Conservation (phyloP, 2,888 invertebrate genomes). For the Drosophila buzzatii region DNA sequence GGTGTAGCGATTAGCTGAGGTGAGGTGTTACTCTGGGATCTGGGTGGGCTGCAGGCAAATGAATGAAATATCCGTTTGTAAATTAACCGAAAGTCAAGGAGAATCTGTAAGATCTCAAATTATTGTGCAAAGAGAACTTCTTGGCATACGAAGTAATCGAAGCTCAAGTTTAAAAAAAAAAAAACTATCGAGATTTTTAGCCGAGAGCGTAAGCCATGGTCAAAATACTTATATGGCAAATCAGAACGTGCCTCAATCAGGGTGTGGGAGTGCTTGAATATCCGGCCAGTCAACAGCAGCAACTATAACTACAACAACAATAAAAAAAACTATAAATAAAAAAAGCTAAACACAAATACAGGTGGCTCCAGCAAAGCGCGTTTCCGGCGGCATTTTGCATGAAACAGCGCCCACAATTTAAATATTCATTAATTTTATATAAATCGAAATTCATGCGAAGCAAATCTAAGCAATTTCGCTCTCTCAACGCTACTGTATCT, state of each 20-base stretch:
- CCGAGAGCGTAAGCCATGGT: constrained; percentile 35
- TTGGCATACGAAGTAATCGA: constrained; percentile 64
- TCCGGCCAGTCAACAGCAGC: constrained; percentile 45
- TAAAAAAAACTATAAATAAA: constrained; percentile 8
- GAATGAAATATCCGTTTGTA: constrained; percentile 64
- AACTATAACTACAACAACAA: constrained; percentile 8
- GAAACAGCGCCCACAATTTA: constrained; percentile 66
- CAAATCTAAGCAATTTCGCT: constrained; percentile 42
- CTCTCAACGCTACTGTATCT: constrained; percentile 55
- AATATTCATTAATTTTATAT: constrained; percentile 78
- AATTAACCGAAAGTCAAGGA: neutral
- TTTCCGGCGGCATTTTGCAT: constrained; percentile 73
- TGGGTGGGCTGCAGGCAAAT: constrained; percentile 32
- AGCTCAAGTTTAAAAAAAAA: constrained; percentile 35
- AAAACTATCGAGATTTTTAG: neutral
- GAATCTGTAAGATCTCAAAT: constrained; percentile 65
- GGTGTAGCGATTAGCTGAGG: neutral
- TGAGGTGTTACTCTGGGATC: neutral
- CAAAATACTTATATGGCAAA: constrained; percentile 39
- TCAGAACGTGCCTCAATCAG: constrained; percentile 25
- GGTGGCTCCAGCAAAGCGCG: constrained; percentile 74
- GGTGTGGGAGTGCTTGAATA: constrained; percentile 52
- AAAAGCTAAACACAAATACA: constrained; percentile 30
- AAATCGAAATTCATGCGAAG: constrained; percentile 66
- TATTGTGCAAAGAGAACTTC: constrained; percentile 67